A percentile compares a stretch with the other conserved stretches of the same genome.
These are phyloP conservation scores for Procambarus clarkii DNA, from an alignment of 1,140 invertebrate species.

Conservation along the genomic window DNA sequence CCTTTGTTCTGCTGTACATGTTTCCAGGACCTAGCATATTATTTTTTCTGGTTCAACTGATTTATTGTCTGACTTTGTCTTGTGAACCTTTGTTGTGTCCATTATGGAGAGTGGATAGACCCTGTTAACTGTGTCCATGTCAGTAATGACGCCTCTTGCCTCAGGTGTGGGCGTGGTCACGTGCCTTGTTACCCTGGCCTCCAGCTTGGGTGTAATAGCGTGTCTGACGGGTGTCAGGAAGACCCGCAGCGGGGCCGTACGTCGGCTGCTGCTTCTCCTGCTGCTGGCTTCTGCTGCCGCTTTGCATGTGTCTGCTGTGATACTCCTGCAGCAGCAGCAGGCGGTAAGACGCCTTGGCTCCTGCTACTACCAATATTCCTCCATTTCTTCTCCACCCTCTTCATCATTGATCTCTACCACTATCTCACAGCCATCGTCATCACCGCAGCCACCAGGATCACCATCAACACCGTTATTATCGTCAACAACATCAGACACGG, in stretches of 20 bases:
- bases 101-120: no score
- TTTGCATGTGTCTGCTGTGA: slow-evolving; percentile 28
- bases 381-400: not conserved
- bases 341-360: not conserved
- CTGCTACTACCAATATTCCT: not conserved
- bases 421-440: not conserved
- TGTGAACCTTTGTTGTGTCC: no score
- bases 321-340: not conserved
- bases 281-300: not conserved
- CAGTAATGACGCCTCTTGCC: not conserved
- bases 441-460: not conserved
- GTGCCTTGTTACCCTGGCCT: not conserved
- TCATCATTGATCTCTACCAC: not conserved
- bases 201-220: slow-evolving; percentile 26
- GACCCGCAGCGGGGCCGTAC: slow-evolving; percentile 43
- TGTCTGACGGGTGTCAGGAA: slow-evolving; percentile 18
- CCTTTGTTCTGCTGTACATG: no score
- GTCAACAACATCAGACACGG: not conserved
- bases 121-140: not conserved
- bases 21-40: no score
- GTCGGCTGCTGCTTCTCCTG: slow-evolving; percentile 45
- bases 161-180: slow-evolving; percentile 40
- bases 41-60: no score
- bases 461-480: not conserved
- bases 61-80: no score